Evolutionary conservation across 2,888 invertebrate species (phyloP).

Genomic region (Hydropsyche betteni): DNA sequence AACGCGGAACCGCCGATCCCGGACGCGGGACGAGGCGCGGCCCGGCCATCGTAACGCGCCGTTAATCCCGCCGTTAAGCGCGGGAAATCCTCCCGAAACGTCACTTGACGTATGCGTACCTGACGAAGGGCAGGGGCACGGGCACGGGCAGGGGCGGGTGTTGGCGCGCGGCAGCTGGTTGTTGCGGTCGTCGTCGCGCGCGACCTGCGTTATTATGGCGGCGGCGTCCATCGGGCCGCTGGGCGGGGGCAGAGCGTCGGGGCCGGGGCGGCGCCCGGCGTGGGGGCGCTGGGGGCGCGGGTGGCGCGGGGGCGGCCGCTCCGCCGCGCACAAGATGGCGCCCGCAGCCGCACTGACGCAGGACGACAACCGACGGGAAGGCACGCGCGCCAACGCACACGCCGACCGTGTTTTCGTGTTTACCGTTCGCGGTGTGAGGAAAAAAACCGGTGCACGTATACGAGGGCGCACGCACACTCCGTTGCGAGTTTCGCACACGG

Average conservation of each 20-base stretch:
- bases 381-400: conserved; percentile 13
- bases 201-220: conserved; percentile 98
- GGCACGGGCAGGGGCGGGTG: neutral
- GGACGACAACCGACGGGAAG: conserved; percentile 21
- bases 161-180: conserved; percentile 61
- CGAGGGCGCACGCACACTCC: neutral
- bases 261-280: neutral
- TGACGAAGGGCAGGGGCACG: neutral
- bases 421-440: no score
- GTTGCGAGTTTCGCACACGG: neutral
- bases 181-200: conserved; percentile 90
- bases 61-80: no score
- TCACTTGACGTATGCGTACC: no score
- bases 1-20: no score
- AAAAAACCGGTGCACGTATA: no score
- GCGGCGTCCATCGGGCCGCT: conserved; percentile 86
- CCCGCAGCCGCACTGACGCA: conserved; percentile 24
- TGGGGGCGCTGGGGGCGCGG: neutral
- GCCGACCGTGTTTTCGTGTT: no score
- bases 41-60: no score
- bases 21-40: no score
- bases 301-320: conserved; percentile 6
- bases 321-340: conserved; percentile 26
- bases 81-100: no score
- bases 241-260: neutral